A percentile compares a stretch with the other conserved stretches of the same genome.
phyloP scores from a whole-genome alignment of 1,140 invertebrate species.

The Steinernema feltiae region DNA sequence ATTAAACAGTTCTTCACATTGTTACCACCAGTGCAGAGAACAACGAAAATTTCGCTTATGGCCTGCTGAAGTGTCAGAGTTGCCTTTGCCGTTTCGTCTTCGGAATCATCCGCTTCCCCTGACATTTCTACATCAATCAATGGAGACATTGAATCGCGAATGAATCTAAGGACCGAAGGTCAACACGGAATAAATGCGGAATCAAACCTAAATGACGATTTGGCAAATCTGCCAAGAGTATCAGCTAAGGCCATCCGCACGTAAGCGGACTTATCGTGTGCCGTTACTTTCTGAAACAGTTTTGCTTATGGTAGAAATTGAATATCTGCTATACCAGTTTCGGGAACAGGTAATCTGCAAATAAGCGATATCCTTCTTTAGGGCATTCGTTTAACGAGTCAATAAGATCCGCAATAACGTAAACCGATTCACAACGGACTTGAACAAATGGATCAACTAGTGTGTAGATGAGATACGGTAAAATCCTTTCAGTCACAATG shows the following conservation, averaged over 20 bases:
- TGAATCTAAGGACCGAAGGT: slow-evolving; percentile 18
- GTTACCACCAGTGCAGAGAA: neutral
- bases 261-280: neutral
- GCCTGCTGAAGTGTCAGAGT: neutral
- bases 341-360: slow-evolving; percentile 55
- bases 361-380: slow-evolving; percentile 50
- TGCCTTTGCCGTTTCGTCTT: neutral
- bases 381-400: slow-evolving; percentile 37
- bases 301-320: no score
- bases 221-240: slow-evolving; percentile 14
- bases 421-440: slow-evolving; percentile 49
- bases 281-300: neutral
- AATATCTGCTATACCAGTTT: slow-evolving; percentile 33
- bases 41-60: neutral
- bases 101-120: neutral
- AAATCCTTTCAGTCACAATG: slow-evolving; percentile 49
- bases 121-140: neutral
- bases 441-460: slow-evolving; percentile 40
- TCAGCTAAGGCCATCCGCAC: slow-evolving; percentile 1
- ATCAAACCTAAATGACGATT: neutral
- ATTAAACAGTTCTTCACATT: neutral
- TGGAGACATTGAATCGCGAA: neutral
- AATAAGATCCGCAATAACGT: slow-evolving; percentile 43
- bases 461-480: slow-evolving; percentile 49
- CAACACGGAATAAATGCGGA: slow-evolving; percentile 18